A percentile compares a stretch with the other conserved stretches of the same genome.
Evolutionary conservation across 2,888 invertebrate species (phyloP).

Genomic region (Drosophila pegasa): DNA sequence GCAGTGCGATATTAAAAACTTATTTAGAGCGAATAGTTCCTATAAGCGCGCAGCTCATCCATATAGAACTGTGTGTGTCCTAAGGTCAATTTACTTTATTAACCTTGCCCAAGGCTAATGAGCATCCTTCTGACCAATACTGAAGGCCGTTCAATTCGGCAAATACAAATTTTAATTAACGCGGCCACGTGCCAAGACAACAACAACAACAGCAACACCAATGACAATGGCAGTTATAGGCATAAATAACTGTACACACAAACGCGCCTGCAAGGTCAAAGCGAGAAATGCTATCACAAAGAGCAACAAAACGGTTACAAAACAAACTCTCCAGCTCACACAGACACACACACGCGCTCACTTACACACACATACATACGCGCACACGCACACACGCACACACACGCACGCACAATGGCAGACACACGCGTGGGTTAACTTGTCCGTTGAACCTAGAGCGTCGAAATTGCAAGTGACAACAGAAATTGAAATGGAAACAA

Average conservation of each 20-base stretch:
- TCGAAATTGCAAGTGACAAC: constrained; percentile 17
- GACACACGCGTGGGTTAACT: constrained; percentile 10
- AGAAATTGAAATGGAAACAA: constrained; percentile 12
- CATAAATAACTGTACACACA: constrained; percentile 17
- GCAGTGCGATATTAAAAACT: neutral
- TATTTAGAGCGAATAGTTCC: neutral
- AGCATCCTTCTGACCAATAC: neutral
- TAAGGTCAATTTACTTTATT: constrained; percentile 7
- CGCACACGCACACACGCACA: neutral
- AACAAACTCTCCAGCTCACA: constrained; percentile 34
- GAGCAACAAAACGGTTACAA: constrained; percentile 54
- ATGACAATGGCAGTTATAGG: constrained; percentile 7
- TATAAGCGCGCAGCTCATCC: neutral
- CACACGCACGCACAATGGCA: neutral
- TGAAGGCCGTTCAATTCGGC: constrained; percentile 9
- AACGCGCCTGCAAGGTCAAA: constrained; percentile 44
- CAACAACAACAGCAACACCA: constrained; percentile 25
- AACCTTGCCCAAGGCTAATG: constrained; percentile 7
- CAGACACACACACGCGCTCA: neutral
- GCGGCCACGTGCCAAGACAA: constrained; percentile 41
- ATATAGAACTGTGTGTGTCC: no score
- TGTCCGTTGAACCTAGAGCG: constrained; percentile 15
- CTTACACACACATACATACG: neutral
- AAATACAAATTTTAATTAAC: constrained; percentile 56
- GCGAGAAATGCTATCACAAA: constrained; percentile 56